Base-by-base conservation (phyloP, 2,113 vertebrate genomes). In the Lophotis ruficrista region DNA sequence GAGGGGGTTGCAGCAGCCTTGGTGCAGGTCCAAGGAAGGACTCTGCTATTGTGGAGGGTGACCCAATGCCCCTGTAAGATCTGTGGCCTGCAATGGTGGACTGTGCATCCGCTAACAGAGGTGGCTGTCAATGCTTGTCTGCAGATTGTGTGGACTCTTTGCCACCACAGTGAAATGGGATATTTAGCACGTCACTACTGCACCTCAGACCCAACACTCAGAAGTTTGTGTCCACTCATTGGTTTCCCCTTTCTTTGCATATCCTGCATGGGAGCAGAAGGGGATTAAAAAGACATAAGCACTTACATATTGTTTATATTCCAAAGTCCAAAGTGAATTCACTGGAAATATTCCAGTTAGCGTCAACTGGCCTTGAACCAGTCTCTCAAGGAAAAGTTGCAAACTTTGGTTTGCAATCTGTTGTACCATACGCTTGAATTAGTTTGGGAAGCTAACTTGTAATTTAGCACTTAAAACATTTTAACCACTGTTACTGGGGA, bases 401-500 rank as follows among this genome's bases (percentile, higher is more conserved):
- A 79, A 83, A 88, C 75, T 77, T 82, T 54, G 47, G n/a, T 96
- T 95, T 96, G 47, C 84, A 87, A 45, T 80, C 78, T 91, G 7
- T 78, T 50, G 37, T 43, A 76, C 53, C 22, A 48, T 83, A 47
- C 56, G 21, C 58, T 69, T 66, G 75, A 91, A 83, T 83, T 77
- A 33, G 58, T 83, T 78, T 93, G 87, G 87, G 81, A 77, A 95
- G 18, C 54, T 94, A 69, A 58, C 87, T 90, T 83, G 54, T 76
- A 91, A 95, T 85, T 93, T 94, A 90, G 48, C 20, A 85, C 50
- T 96, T 96, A 66, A 83, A 95, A 62, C 10, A 58, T 73, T 91
- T 91, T 57, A 83, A 91, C 78, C 70, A 54, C 50, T 70, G 15
- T 76, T 93, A 65, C 56, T 83, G 66, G 73, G 66, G 79, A 91